A percentile compares a stretch with the other conserved stretches of the same genome.
These are phyloP conservation scores for Halesus radiatus DNA, from an alignment of 1,140 invertebrate genomes.

Conservation along the genomic window DNA sequence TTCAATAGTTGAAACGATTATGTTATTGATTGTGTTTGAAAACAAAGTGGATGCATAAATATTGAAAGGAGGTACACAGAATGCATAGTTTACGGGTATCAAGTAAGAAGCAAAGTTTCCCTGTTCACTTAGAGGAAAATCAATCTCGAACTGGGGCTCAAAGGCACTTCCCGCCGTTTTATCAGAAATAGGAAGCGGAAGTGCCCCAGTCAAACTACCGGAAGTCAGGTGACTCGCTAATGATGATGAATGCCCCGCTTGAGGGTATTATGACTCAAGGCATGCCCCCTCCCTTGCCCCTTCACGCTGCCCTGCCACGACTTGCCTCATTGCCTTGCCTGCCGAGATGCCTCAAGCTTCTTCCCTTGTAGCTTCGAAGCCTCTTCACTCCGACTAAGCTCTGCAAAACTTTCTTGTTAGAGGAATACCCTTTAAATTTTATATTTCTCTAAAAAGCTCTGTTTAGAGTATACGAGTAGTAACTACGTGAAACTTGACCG, in stretches of 20 bases:
- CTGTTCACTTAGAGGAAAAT: constrained; percentile 22
- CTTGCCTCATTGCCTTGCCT: too few relatives aligned
- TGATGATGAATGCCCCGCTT: constrained; percentile 43
- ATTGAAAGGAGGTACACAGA: too few relatives aligned
- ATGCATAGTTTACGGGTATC: too few relatives aligned
- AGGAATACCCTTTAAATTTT: not conserved
- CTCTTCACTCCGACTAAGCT: not conserved
- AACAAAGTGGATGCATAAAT: not conserved
- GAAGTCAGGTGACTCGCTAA: constrained; percentile 49
- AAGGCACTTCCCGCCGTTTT: constrained; percentile 20
- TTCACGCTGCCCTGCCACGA: too few relatives aligned
- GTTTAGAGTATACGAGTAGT: too few relatives aligned
- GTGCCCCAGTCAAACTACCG: constrained; percentile 39
- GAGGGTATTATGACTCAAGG: constrained; percentile 37
- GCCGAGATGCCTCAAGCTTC: too few relatives aligned
- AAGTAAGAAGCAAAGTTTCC: not conserved
- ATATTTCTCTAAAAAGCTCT: too few relatives aligned
- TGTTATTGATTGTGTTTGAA: too few relatives aligned
- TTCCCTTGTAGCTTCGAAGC: not conserved
- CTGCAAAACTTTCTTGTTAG: constrained; percentile 1
- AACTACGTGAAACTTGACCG: too few relatives aligned
- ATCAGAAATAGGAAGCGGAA: constrained; percentile 46
- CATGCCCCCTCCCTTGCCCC: not conserved
- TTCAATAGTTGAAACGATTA: too few relatives aligned
- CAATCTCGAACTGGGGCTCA: constrained; percentile 28